These are phyloP conservation scores for Antigone vipio DNA, from an alignment of 2,113 vertebrate genomes.

Conservation along the genomic window DNA sequence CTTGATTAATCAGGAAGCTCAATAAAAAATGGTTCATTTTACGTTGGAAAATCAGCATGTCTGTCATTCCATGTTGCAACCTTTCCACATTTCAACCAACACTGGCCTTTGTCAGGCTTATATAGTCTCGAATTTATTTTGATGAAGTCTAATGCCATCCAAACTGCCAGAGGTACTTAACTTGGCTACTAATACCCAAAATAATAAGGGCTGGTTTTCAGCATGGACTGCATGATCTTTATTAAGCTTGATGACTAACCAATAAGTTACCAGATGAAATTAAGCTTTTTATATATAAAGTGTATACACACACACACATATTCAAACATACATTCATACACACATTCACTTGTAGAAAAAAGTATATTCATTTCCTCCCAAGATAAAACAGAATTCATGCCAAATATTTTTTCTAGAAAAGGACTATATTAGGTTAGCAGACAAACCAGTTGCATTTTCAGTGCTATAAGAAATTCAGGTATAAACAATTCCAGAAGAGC, in stretches of 20 bases:
- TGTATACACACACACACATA: neutral
- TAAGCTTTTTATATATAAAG: neutral
- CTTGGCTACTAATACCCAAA: neutral
- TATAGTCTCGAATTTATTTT: slow-evolving; percentile 1
- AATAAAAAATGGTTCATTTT: neutral
- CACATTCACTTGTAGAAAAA: neutral
- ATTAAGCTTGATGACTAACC: neutral
- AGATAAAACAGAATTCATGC: neutral
- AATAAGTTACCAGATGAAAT: neutral
- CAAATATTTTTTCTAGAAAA: neutral
- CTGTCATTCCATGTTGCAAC: neutral
- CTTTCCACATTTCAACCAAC: neutral
- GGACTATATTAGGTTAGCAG: neutral
- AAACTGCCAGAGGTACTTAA: neutral
- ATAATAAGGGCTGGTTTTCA: neutral
- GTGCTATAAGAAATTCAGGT: neutral
- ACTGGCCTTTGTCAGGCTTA: neutral
- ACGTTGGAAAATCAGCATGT: neutral
- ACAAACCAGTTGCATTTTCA: neutral
- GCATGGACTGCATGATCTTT: neutral
- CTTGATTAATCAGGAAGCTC: neutral
- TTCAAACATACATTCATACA: neutral
- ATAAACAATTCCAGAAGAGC: neutral
- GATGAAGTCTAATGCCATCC: neutral
- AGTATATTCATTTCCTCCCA: neutral